Base-by-base conservation (phyloP, 2,113 vertebrate species). In the Podiceps cristatus region DNA sequence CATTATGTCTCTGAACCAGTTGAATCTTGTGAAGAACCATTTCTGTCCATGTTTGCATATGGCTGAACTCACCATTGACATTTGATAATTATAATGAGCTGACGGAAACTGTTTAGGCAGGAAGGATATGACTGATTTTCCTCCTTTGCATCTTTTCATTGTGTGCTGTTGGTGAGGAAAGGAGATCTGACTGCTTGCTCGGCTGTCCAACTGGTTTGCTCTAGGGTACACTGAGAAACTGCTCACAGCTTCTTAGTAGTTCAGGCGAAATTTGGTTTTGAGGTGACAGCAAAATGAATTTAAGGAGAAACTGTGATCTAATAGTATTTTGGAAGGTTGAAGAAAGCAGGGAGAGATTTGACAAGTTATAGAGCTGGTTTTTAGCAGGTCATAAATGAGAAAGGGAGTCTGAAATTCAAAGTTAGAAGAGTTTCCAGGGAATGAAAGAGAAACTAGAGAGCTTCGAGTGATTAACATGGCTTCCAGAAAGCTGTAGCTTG, bases 61-160 rank as follows among this genome's bases (percentile, higher is more conserved):
- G 77, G 42, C 56, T 97, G 89, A 91, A 87, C 83, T 93, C 52
- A 74, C 62, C 3, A 2, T 64, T 91, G 81, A 89, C 69, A 93
- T 91, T 91, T 81, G 91, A 64, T 79, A 90, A 95, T 85, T 94
- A 49, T 62, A 95, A 86, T 77, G 40, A 95, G 40, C 67, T 96
- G 85, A 86, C 95, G 94, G 81, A 89, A 94, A 25, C 52, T 69
- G 52, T 86, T 96, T 95, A 87, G 22, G 86, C 67, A 88, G 55
- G n/a, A 95, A 75, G 20, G 24, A 14, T 68, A 81, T 75, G 60
- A 95, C 52, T 84, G n/a, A 82, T 94, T 94, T 96, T 67, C 66
- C 35, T 94, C 10, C 35, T 93, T 87, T 85, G 29, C 62, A 90
- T 90, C 33, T 93, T 91, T 87, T 89, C 1, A 5, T 87, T 85